These are phyloP conservation scores for Drosophila kurseongensis DNA, from an alignment of 1,140 invertebrate species.

Conservation along the genomic window DNA sequence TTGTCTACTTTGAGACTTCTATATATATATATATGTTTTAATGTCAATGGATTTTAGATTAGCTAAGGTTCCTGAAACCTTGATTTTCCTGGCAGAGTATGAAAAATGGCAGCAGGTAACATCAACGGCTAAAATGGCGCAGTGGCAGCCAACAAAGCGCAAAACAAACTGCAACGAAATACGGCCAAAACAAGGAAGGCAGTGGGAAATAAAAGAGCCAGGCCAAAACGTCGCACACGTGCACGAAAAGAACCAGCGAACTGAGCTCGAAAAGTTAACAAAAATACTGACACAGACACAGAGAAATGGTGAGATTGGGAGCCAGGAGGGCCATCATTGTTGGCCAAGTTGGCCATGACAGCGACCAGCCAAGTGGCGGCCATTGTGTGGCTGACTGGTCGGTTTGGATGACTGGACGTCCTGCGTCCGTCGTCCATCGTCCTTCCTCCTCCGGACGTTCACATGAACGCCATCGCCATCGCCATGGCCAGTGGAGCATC, in stretches of 20 bases:
- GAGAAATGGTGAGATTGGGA: background rate
- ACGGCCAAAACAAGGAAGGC: conserved; percentile 25
- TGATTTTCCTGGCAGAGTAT: background rate
- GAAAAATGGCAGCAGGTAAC: conserved; percentile 41
- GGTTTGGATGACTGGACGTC: conserved; percentile 43
- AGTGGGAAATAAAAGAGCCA: conserved; percentile 33
- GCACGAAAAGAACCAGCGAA: conserved; percentile 42
- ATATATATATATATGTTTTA: too few relatives aligned
- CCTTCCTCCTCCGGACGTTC: conserved; percentile 38
- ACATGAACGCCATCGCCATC: conserved; percentile 40
- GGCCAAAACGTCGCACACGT: conserved; percentile 31
- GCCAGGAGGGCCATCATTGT: conserved; percentile 29
- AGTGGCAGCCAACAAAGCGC: conserved; percentile 52
- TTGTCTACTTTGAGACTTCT: too few relatives aligned
- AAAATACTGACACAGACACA: conserved; percentile 10
- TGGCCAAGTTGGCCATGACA: conserved; percentile 53
- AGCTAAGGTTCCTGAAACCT: background rate
- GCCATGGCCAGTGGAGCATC: conserved; percentile 24
- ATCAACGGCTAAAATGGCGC: conserved; percentile 51
- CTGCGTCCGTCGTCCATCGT: conserved; percentile 3
- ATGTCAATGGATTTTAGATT: too few relatives aligned
- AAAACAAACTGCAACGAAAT: conserved; percentile 61
- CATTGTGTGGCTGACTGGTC: conserved; percentile 67
- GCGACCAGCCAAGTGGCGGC: conserved; percentile 66
- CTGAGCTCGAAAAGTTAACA: conserved; percentile 53